Base-by-base conservation (phyloP, 2,888 invertebrate genomes). In the Campopleginae sp. region DNA sequence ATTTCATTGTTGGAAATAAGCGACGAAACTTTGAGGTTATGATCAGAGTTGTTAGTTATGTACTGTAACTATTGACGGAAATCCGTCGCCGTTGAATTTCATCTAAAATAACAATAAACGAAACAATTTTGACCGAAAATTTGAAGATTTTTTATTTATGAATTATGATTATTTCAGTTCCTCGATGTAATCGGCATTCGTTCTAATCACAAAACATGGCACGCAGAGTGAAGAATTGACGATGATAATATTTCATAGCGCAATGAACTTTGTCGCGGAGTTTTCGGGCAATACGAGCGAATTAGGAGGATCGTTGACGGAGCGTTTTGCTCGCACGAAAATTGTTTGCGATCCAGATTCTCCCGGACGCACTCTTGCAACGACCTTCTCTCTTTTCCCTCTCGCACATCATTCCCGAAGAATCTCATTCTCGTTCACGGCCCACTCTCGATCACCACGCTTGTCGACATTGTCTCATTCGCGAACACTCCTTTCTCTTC, bases 361-460 rank as follows among this genome's bases (percentile, higher is more conserved):
- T 66, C 71, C 71, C 76, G 74, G 74, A 79, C 65, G 78, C 82
- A 51, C 46, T 80, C 58, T 58, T 48, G 76, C 33, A 19, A 31
- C 58, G 71, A 44, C 54, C 58, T 61, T 23, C 58, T 66, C 54
- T 54, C 42, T 31, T 44, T 65, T 51, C 44, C 44, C 31, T 58
- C 65, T 48, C 58, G 46, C 78, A 82, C 81, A 79, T 86, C 84
- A 84, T 82, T 81, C 86, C 66, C 76, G 82, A 85, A 77, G 85
- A 85, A 85, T 85, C 82, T 77, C 85, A 38, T 10, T 38, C 75
- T 84, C 72, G 63, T 38, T 63, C 79, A 44, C 87, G 78, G 83
- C 87, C 86, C 86, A 88, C 87, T 84, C 87, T 78, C 81, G 82
- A 82, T 82, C 72, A 82, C 51, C 46, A 48, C 85, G 77, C 84